Evolutionary conservation across 2,888 invertebrate species (phyloP), one percentile per base, ranked within the genome.

Genomic region (Pherbina coryleti): DNA sequence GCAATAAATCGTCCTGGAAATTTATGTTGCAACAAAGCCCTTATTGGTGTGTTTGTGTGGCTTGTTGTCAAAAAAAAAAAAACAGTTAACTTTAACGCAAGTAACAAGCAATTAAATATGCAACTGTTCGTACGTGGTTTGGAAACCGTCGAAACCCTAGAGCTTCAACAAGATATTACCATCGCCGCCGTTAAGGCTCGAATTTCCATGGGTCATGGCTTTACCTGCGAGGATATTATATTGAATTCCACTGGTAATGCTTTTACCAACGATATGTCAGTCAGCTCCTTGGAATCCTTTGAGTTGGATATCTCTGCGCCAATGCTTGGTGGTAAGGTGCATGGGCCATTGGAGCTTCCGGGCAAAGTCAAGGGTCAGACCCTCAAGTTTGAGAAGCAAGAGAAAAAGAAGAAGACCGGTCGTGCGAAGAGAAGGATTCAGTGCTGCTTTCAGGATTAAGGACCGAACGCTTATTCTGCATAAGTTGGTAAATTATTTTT

Each of bases 311-410:
- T 95, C 79, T 95, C 94, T 83, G 92, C 97, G 62, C 94, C 96
- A 87, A 91, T 98, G 86, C 93, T 94, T 83, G 98, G 98, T 94
- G 98, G 98, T 93, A 99, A 99, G 93, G 99, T 99, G 86, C 99
- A 99, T 91, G 99, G 99, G 88, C 99, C 99, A 82, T 92, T 99
- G 87, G 99, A 99, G 92, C 99, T 99, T 95, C 99, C 99, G 89
- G 99, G 99, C 92, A 99, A 99, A 92, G 99, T 99, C 75, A 98
- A 98, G 91, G 99, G 99, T 82, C 99, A 99, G 91, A 99, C 99
- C 22, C 99, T 99, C 34, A 99, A 99, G 92, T 98, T 98, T 82
- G 99, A 99, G 85, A 98, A 98, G 89, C 97, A 98, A 90, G 99
- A 99, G 88, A 99, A 98, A 92, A 98, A 97, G 90, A 98, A 98